Conservation (phyloP, 37 sponge, comb jelly and placozoan species). For the Diacarnus erythraeanus region DNA sequence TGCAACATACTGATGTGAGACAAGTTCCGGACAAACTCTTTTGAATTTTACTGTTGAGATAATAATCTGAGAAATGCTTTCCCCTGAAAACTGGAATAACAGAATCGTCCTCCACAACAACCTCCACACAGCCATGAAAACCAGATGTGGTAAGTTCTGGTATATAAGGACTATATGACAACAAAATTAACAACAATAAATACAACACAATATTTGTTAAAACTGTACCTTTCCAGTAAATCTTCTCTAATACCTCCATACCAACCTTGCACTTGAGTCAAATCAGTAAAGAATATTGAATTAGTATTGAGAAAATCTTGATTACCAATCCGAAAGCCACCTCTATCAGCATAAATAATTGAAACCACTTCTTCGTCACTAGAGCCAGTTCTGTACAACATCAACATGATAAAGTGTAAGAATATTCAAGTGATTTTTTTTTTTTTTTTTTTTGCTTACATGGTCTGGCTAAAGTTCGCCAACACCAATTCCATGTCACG, state of each 20-base stretch:
- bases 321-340: slow-evolving; percentile 7
- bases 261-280: slow-evolving; percentile 37
- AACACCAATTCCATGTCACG: not conserved
- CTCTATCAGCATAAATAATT: not conserved
- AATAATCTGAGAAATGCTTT: not conserved
- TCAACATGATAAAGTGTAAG: not conserved
- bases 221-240: slow-evolving; percentile 9
- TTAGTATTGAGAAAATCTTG: not conserved
- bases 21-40: slow-evolving; percentile 39
- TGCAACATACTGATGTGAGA: slow-evolving; percentile 22
- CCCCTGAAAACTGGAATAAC: not conserved
- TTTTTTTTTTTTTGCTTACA: not conserved
- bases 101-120: not conserved
- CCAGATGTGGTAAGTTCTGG: slow-evolving; percentile 23
- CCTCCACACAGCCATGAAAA: slow-evolving; percentile 38
- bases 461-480: not conserved
- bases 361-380: not conserved
- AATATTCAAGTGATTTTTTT: too few species aligned
- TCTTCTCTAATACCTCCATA: slow-evolving; percentile 38
- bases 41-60: slow-evolving; percentile 35
- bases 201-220: not conserved
- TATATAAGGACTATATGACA: slow-evolving; percentile 15
- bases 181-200: not conserved
- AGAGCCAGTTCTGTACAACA: not conserved
- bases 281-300: slow-evolving; percentile 21